phyloP scores from a whole-genome alignment of 2,888 invertebrate genomes.

The Operophtera brumata region DNA sequence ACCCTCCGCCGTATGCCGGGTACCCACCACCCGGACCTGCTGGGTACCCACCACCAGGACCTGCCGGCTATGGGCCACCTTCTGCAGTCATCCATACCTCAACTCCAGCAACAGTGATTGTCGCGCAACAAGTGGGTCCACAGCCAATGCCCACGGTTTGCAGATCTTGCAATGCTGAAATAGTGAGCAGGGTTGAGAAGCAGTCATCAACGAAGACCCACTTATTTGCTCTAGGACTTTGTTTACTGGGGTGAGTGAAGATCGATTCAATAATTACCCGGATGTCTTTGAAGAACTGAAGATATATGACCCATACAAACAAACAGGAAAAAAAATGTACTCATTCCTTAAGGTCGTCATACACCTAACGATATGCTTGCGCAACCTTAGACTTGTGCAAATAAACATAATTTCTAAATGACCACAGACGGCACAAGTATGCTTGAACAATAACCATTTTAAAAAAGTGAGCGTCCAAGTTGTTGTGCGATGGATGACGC shows the following conservation, averaged over 20 bases:
- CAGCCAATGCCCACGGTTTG: conserved; percentile 1
- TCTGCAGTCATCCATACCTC: neutral
- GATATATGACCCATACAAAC: too few species aligned
- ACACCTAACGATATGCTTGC: too few species aligned
- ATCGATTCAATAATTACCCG: neutral
- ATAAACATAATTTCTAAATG: too few species aligned
- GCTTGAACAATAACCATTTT: too few species aligned
- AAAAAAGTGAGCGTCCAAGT: too few species aligned
- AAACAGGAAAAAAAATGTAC: too few species aligned
- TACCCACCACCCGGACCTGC: conserved; percentile 13
- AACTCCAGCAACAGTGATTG: neutral
- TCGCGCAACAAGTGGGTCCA: neutral
- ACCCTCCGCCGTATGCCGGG: conserved; percentile 1
- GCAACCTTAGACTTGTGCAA: too few species aligned
- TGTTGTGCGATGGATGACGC: too few species aligned
- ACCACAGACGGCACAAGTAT: too few species aligned
- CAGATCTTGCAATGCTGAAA: neutral
- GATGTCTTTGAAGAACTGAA: too few species aligned
- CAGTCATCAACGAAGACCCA: conserved; percentile 7
- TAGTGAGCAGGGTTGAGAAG: conserved; percentile 3
- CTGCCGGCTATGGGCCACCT: conserved; percentile 2
- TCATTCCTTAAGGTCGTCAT: too few species aligned
- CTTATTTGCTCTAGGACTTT: conserved; percentile 10
- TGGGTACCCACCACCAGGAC: conserved; percentile 6
- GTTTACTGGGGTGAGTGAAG: conserved; percentile 9